Evolutionary conservation across 1,140 invertebrate species (phyloP), one percentile per base, ranked within the genome.

Genomic region (Drosophila quadrilineata): DNA sequence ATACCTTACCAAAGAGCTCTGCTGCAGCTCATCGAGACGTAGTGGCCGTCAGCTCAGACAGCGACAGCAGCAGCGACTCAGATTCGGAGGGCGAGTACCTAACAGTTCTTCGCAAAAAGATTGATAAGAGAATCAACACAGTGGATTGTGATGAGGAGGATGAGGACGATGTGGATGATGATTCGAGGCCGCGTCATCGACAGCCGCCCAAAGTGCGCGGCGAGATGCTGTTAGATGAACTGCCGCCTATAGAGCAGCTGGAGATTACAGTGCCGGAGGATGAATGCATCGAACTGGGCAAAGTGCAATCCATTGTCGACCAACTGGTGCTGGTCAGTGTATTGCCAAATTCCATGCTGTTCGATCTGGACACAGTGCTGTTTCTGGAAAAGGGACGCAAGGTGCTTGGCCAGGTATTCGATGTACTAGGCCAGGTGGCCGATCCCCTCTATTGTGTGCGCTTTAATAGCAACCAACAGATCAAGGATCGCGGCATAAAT

Each of bases 211-310:
- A 70, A 19, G 85, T 85, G 0, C 71, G 84, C 0, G 88, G 88
- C 2, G 88, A 89, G 64, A 68, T 89, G 63, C 26, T 77, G 3
- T 43, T 94, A 9, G 93, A 95, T 84, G 94, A 96, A 73, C 90
- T 97, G 35, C 96, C 96, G 1, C 95, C 95, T 0, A 95, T 97
- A 64, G 93, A 96, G 90, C 94, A 97, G 79, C 91, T 97, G 29
- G 91, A 94, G 66, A 96, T 98, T 52, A 94, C 92, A 54, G 92
- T 97, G 6, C 93, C 93, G 3, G 93, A 95, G 85, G 92, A 94
- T 63, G 92, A 96, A 53, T 94, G 95, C 74, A 91, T 93, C 54
- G 92, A 93, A 63, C 91, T 97, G 60, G 96, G 96, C 38, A 91
- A 92, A 33, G 92, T 98, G 67, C 91, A 91, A 36, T 93, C 92